Evolutionary conservation across 2,797 vertebrate genomes (phyloP), one percentile per base, ranked within the genome.

Genomic region (Phataginus tetradactyla): DNA sequence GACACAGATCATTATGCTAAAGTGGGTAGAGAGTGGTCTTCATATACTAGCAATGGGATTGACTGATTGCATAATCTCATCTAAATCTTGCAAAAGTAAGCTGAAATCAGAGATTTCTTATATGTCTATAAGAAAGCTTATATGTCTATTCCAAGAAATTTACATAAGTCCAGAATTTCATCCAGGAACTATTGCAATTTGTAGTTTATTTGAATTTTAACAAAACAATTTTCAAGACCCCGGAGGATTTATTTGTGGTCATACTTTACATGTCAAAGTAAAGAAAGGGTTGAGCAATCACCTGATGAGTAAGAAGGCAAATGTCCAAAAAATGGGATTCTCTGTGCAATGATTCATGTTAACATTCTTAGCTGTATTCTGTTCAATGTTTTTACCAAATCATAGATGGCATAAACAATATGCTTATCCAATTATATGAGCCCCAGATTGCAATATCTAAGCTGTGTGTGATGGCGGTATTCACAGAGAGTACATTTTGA

Each of bases 11-110:
- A 37, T 55, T 72, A 63, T 32, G 29, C 49, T 13, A 8, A 57
- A 49, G 15, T 18, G 0, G 5, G 9, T 11, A 17, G 29, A 45
- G 34, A 25, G 32, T 3, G 49, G 3, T 20, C 14, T 42, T 64
- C 6, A 49, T 0, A 1, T 4, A 13, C 9, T 74, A 45, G 3
- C 0, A 18, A 7, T 4, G 21, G 12, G n/a, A 8, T 2, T 57
- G 18, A 1, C 7, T 4, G 13, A 12, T 1, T 51, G 29, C 29
- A 3, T 0, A 21, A 12, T 3, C n/a, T 4, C 18, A n/a, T 29
- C 39, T 53, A 64, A 29, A 15, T 20, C 69, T 83, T 64, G 11
- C 20, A 49, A 63, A 81, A 68, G 17, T 69, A 63, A 55, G 5
- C 13, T 45, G 13, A 74, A 81, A 13, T 27, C 45, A 20, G 8